Conservation (phyloP, 2,113 vertebrate species). For the Murina feae region DNA sequence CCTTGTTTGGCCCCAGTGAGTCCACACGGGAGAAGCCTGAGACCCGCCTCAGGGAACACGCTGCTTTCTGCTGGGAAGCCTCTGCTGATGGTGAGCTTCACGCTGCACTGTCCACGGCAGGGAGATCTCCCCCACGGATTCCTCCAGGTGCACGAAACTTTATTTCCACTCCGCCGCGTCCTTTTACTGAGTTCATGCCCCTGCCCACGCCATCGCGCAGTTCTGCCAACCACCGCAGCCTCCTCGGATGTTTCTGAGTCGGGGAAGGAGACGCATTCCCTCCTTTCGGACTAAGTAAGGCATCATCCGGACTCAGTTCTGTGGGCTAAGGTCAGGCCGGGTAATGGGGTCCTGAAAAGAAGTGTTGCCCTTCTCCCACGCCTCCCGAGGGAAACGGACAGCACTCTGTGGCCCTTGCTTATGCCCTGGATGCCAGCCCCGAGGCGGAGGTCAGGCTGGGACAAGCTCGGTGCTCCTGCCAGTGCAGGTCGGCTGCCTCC, state of each 20-base stretch:
- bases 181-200: not conserved
- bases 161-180: not conserved
- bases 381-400: no score
- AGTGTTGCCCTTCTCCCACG: not conserved
- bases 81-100: not conserved
- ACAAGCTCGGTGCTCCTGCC: not conserved
- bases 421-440: not conserved
- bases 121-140: not conserved
- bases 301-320: not conserved
- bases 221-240: not conserved
- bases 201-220: not conserved
- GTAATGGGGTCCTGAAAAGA: not conserved
- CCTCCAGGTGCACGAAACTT: not conserved
- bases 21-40: not conserved
- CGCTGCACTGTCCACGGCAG: not conserved
- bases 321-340: no score
- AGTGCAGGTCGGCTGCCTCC: not conserved
- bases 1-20: not conserved
- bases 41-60: not conserved
- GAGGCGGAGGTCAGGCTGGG: not conserved
- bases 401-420: not conserved
- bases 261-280: not conserved
- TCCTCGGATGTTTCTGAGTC: not conserved
- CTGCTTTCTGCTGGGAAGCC: not conserved
- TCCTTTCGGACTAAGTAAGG: not conserved